Evolutionary conservation across 2,113 vertebrate genomes (phyloP).

Genomic region (Jacana jacana): DNA sequence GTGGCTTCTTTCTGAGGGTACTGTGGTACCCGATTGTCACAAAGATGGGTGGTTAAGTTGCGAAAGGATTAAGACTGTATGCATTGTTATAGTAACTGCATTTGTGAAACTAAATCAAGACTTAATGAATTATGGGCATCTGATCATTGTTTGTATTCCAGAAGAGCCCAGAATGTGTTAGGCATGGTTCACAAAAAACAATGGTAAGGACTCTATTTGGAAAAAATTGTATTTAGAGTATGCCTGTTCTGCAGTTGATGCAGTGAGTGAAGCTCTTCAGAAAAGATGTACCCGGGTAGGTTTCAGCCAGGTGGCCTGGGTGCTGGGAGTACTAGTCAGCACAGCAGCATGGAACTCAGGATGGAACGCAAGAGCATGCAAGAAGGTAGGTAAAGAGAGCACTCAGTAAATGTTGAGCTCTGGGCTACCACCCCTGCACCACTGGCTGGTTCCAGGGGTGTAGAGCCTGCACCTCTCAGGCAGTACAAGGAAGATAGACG

Average conservation of each 20-base stretch:
- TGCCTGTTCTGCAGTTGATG: not conserved
- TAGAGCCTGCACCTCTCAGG: not conserved
- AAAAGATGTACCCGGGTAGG: not conserved
- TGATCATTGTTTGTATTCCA: conserved; percentile 20
- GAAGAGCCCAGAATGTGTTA: conserved; percentile 9
- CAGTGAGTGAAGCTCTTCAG: not conserved
- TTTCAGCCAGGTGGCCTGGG: not conserved
- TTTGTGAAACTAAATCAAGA: conserved; percentile 46
- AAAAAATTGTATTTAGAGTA: not conserved
- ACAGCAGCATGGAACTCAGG: not conserved
- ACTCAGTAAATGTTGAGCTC: not conserved
- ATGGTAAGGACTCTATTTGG: not conserved
- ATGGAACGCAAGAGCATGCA: not conserved
- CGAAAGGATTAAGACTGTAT: not conserved
- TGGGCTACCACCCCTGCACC: not conserved
- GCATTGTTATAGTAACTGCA: conserved; percentile 36
- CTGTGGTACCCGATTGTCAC: not conserved
- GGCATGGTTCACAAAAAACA: conserved; percentile 34
- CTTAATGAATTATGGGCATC: conserved; percentile 22
- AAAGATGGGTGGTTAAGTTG: conserved; percentile 18
- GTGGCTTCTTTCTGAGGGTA: not conserved
- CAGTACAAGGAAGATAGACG: not conserved
- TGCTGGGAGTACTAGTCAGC: not conserved
- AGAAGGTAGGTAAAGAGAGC: not conserved
- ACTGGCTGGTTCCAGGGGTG: not conserved